phyloP scores from a whole-genome alignment of 1,140 invertebrate genomes.

The Trichonephila clavipes region DNA sequence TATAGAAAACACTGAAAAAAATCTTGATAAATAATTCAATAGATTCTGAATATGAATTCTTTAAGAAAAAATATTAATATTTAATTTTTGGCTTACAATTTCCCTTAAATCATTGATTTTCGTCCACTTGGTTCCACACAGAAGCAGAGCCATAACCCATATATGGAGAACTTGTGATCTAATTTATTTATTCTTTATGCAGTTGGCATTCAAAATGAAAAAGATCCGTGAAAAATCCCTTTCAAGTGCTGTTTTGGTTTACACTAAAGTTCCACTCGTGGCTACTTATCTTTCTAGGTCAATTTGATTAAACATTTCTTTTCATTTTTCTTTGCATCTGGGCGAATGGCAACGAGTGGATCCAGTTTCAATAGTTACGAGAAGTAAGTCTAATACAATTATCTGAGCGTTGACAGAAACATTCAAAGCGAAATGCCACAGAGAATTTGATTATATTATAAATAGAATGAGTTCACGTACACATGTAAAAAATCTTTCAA shows the following conservation, averaged over 20 bases:
- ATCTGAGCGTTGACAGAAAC: too few relatives aligned
- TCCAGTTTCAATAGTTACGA: not conserved
- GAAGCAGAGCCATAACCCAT: not conserved
- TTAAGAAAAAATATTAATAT: too few relatives aligned
- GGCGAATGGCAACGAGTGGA: not conserved
- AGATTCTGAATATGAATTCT: too few relatives aligned
- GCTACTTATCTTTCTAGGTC: conserved; percentile 11
- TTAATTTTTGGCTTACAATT: too few relatives aligned
- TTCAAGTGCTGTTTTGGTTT: conserved; percentile 22
- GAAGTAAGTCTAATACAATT: too few relatives aligned
- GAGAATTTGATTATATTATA: not conserved
- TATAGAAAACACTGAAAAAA: too few relatives aligned
- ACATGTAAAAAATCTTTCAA: too few relatives aligned
- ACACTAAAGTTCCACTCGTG: not conserved
- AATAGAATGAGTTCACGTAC: not conserved
- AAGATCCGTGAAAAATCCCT: conserved; percentile 5
- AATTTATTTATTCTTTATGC: conserved; percentile 15
- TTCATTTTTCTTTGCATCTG: not conserved
- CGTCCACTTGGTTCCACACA: too few relatives aligned
- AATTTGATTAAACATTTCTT: conserved; percentile 1
- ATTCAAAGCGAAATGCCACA: too few relatives aligned
- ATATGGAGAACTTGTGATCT: conserved; percentile 3
- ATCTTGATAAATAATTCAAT: too few relatives aligned
- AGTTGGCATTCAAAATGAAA: not conserved
- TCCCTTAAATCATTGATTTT: too few relatives aligned